Percentiles rank a stretch among this genome's conserved stretches.
phyloP scores from a whole-genome alignment of 2,113 vertebrate species.

The Emberiza fucata region DNA sequence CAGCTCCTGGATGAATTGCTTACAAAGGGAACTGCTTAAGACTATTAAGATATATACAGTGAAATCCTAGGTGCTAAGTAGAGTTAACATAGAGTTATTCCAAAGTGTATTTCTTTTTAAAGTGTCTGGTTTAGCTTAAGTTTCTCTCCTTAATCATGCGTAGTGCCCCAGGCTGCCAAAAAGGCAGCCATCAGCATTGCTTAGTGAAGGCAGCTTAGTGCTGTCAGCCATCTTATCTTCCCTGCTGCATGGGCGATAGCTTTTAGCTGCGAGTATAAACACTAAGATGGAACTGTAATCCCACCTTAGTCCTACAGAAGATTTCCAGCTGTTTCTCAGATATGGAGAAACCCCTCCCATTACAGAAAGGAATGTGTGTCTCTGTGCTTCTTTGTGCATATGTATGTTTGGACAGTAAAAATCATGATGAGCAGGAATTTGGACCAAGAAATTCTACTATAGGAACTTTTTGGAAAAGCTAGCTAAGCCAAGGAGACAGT shows the following conservation, averaged over 20 bases:
- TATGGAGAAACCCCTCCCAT: background rate
- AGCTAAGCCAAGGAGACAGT: background rate
- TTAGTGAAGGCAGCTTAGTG: slow-evolving; percentile 66
- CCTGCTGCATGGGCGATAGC: slow-evolving; percentile 31
- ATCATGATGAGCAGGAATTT: background rate
- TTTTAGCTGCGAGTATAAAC: slow-evolving; percentile 64
- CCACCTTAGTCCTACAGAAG: slow-evolving; percentile 29
- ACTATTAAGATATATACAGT: slow-evolving; percentile 59
- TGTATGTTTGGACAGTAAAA: background rate
- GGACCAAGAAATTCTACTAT: background rate
- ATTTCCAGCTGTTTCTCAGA: slow-evolving; percentile 29
- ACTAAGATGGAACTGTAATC: slow-evolving; percentile 60
- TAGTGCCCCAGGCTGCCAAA: slow-evolving; percentile 53
- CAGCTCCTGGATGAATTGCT: slow-evolving; percentile 61
- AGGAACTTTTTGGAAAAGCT: background rate
- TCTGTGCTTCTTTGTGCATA: background rate
- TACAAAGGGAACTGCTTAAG: slow-evolving; percentile 55
- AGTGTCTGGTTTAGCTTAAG: slow-evolving; percentile 56
- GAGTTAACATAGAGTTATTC: slow-evolving; percentile 63
- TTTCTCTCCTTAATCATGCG: slow-evolving; percentile 68
- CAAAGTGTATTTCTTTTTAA: slow-evolving; percentile 50
- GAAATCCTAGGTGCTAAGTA: slow-evolving; percentile 51
- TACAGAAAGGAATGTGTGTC: background rate
- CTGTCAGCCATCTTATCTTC: slow-evolving; percentile 65
- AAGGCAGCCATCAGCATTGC: slow-evolving; percentile 63